Evolutionary conservation across 2,888 invertebrate species (phyloP).

Genomic region (Aplocera efformata): DNA sequence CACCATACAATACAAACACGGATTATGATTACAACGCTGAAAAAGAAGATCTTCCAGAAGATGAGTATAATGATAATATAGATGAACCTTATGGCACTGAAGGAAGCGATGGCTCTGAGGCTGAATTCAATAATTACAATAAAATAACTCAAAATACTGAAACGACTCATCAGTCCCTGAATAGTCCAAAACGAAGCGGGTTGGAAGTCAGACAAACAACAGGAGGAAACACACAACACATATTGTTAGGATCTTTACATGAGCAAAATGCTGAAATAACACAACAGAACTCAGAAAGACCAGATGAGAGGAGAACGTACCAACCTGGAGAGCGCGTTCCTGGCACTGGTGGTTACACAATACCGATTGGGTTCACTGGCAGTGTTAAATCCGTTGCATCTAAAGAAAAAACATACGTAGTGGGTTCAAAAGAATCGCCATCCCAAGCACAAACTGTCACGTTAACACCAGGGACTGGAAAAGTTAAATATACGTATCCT

Average conservation of each 20-base stretch:
- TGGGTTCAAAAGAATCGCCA: conserved; percentile 79
- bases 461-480: conserved; percentile 71
- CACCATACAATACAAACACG: conserved; percentile 42
- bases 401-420: conserved; percentile 78
- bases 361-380: conserved; percentile 85
- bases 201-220: conserved; percentile 69
- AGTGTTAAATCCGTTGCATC: conserved; percentile 84
- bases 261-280: conserved; percentile 82
- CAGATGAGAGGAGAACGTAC: conserved; percentile 79
- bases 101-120: conserved; percentile 62
- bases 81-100: conserved; percentile 63
- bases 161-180: conserved; percentile 56
- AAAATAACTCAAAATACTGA: conserved; percentile 67
- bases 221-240: conserved; percentile 82
- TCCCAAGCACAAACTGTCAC: conserved; percentile 85
- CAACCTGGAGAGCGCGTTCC: conserved; percentile 85
- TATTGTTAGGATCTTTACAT: conserved; percentile 79
- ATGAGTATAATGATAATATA: conserved; percentile 54
- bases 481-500: conserved; percentile 59
- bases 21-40: conserved; percentile 64
- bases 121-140: conserved; percentile 82
- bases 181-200: conserved; percentile 51
- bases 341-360: conserved; percentile 83
- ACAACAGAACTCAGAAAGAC: conserved; percentile 76
- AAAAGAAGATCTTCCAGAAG: conserved; percentile 57